Conservation (phyloP, 2,888 invertebrate genomes). For the Mechanitis messenoides region DNA sequence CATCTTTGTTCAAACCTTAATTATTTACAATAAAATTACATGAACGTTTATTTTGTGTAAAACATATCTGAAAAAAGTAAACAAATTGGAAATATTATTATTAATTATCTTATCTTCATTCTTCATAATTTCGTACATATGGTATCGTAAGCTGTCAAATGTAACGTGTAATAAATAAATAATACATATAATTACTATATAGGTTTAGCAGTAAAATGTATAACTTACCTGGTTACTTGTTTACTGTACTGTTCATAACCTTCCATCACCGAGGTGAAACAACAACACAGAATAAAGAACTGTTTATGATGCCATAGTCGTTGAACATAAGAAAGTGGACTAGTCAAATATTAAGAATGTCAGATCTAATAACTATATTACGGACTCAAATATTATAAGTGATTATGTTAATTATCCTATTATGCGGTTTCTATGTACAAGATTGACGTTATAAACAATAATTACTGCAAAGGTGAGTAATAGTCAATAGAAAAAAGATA, state of each 20-base stretch:
- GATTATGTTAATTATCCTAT: neutral
- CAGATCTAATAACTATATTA: neutral
- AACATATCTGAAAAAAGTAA: no score
- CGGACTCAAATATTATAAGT: neutral
- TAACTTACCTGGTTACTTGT: conserved; percentile 16
- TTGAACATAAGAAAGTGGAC: conserved; percentile 1
- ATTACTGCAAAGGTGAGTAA: conserved; percentile 1
- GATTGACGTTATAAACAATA: neutral
- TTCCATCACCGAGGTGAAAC: conserved; percentile 12
- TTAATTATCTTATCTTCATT: no score
- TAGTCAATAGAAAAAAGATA: no score
- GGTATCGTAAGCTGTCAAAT: no score
- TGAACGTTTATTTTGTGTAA: no score
- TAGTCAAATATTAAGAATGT: neutral
- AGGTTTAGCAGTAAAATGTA: no score
- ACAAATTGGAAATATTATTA: no score
- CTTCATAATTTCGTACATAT: no score
- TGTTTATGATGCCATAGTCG: conserved; percentile 3
- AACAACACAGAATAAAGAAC: neutral
- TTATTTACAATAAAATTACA: no score
- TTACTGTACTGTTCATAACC: conserved; percentile 13
- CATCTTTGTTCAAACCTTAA: no score
- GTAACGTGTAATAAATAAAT: no score
- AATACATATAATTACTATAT: no score
- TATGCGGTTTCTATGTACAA: neutral